Base-by-base conservation (phyloP, 2,797 vertebrate species). In the Eleutherodactylus coqui region DNA sequence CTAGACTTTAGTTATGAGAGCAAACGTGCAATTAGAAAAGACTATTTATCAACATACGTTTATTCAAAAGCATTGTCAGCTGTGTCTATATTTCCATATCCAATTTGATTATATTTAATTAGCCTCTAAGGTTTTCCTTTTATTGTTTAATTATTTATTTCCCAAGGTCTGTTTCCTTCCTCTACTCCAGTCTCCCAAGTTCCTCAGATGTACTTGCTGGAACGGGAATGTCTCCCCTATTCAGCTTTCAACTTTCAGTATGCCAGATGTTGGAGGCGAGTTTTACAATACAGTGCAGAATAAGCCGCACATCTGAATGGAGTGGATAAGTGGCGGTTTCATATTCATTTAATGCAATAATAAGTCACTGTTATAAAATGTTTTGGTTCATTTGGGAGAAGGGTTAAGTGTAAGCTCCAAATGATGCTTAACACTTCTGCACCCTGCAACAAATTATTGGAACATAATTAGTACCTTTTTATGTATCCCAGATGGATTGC, bases 401-500 rank as follows among this genome's bases (percentile, higher is more conserved):
- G 64, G 64, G 86, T 87, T 83, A 79, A 79, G 80, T 73, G 53
- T 72, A 79, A 62, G 64, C 49, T 83, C 80, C 80, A 70, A 86
- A 86, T 83, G 73, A 86, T 83, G 49, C 73, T 86, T 82, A 77
- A 86, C 79, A 83, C 73, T 82, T 86, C 60, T 82, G 60, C 85
- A 86, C 60, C 85, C 80, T 70, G 49, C 80, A 78, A 83, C 73
- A 86, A 77, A 78, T 58, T 82, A 82, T 82, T 86, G 76, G 79
- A 82, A 86, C 60, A 51, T 80, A 85, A 80, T 87, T 83, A 83
- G 80, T 87, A 79, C 80, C 76, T 80, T 83, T 86, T 87, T 87
- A 87, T 79, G 47, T 16, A 36, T 83, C 80, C 80, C 75, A 87
- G 51, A 83, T 87, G 81, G 29, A 72, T 87, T 78, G 34, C 69